Percentiles rank a stretch among this genome's conserved stretches.
phyloP scores from a whole-genome alignment of 2,113 vertebrate genomes.

The Malurus melanocephalus region DNA sequence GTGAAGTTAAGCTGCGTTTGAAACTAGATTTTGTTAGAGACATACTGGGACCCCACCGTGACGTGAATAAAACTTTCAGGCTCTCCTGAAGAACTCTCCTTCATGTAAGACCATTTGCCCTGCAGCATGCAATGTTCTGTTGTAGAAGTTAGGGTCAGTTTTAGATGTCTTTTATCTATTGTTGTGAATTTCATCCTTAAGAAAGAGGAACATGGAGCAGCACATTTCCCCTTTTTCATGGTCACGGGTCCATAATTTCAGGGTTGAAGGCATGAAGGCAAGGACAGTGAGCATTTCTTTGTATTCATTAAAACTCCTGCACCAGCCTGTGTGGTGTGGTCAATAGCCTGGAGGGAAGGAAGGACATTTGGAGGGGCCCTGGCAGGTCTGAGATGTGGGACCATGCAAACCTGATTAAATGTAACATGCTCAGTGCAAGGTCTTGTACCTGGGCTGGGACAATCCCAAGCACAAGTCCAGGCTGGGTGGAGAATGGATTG shows the following conservation, averaged over 20 bases:
- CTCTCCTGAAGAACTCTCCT: neutral
- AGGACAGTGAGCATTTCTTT: neutral
- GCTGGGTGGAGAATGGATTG: neutral
- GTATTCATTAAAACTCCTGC: neutral
- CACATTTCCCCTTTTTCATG: rapidly evolving
- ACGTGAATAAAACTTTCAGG: neutral
- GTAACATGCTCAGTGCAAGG: neutral
- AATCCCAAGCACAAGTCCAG: neutral
- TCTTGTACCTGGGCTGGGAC: neutral
- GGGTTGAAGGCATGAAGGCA: neutral
- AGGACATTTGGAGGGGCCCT: neutral
- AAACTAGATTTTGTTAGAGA: neutral
- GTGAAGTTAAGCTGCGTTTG: neutral
- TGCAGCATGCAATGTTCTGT: neutral
- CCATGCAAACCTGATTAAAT: neutral
- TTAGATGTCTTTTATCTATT: neutral
- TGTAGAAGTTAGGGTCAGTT: neutral
- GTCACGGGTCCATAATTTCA: neutral
- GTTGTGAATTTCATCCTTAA: neutral
- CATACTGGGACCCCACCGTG: neutral
- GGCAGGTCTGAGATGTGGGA: rapidly evolving
- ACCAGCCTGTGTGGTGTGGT: neutral
- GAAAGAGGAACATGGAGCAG: neutral
- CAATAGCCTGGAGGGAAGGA: neutral
- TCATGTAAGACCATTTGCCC: neutral